These are phyloP conservation scores for Cotesia typhae DNA, from an alignment of 1,140 invertebrate species.

Conservation along the genomic window DNA sequence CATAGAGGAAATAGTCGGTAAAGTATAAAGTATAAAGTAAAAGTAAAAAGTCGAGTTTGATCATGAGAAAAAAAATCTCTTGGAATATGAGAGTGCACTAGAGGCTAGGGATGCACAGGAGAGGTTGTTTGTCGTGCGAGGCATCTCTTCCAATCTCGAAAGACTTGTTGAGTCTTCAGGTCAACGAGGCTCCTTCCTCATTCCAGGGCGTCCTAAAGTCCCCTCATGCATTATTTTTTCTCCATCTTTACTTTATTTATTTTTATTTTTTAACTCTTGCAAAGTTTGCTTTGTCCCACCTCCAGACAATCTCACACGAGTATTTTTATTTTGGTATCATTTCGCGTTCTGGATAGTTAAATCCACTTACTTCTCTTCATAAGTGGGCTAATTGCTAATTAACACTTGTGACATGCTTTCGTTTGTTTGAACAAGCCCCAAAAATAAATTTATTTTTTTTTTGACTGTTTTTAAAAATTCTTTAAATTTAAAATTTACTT, in stretches of 20 bases:
- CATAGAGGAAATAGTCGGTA: too few species aligned
- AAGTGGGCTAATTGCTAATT: too few species aligned
- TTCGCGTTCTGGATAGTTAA: background rate
- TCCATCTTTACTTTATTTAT: background rate
- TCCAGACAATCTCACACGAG: too few species aligned
- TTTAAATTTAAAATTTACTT: too few species aligned
- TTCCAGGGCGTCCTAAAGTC: conserved; percentile 32
- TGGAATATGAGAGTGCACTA: conserved; percentile 20
- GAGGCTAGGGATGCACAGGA: conserved; percentile 8
- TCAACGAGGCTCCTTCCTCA: conserved; percentile 34
- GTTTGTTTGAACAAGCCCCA: too few species aligned
- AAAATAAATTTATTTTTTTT: too few species aligned
- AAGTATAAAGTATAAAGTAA: background rate
- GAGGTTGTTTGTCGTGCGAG: conserved; percentile 31
- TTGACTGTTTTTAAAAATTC: too few species aligned
- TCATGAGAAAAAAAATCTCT: background rate
- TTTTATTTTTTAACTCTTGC: background rate
- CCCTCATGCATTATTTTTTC: conserved; percentile 3
- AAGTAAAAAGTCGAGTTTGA: conserved; percentile 4
- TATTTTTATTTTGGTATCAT: conserved; percentile 2
- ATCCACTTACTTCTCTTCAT: too few species aligned
- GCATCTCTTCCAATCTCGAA: background rate
- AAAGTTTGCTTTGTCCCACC: background rate
- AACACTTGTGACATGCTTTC: too few species aligned
- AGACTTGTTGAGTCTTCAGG: conserved; percentile 23